Base-by-base conservation (phyloP, 2,113 vertebrate species). In the Oreochromis tanganicae region DNA sequence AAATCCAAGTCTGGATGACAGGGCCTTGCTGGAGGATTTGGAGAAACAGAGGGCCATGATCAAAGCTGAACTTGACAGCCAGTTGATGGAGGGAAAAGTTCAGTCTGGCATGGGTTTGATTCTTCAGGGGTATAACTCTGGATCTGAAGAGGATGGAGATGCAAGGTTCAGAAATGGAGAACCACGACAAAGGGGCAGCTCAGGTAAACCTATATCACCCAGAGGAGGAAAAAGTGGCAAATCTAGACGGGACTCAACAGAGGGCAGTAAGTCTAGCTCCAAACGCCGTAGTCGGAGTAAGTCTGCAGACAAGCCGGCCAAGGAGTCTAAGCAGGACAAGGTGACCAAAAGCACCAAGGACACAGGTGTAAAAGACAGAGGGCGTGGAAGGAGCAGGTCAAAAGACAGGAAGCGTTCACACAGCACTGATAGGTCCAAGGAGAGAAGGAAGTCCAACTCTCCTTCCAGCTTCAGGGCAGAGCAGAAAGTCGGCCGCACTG, bases 101-200 rank as follows among this genome's bases (percentile, higher is more conserved):
- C 98, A 99, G 34, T 99, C 99, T 27, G 98, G 99, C 16, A 99
- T 99, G 99, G 98, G 99, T 21, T 97, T 99, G 56, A 99, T 99
- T 93, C 94, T 99, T 34, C 99, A 99, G 94, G 99, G 99, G 36
- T 99, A 99, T 85, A 98, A 99, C 92, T 99, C 98, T 24, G 99
- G 98, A 80, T 99, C 99, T 4, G 99, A 99, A 94, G 98, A 99
- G 90, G 99, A 99, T 57, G 98, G 97, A 6, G 98, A 98, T 29
- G 97, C 97, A 5, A 97, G 98, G 85, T 97, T 99, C 38, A 96
- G 98, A 61, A 99, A 99, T 55, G 98, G 99, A 66, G 96, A 98
- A 34, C 96, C 95, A 85, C 96, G 97, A 79, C 96, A 94, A 57
- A 93, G 92, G 81, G 85, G 83, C 88, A 94, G 96, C 71, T 87